Evolutionary conservation across 2,797 vertebrate species (phyloP).

Genomic region (Eurystomus glaucurus): DNA sequence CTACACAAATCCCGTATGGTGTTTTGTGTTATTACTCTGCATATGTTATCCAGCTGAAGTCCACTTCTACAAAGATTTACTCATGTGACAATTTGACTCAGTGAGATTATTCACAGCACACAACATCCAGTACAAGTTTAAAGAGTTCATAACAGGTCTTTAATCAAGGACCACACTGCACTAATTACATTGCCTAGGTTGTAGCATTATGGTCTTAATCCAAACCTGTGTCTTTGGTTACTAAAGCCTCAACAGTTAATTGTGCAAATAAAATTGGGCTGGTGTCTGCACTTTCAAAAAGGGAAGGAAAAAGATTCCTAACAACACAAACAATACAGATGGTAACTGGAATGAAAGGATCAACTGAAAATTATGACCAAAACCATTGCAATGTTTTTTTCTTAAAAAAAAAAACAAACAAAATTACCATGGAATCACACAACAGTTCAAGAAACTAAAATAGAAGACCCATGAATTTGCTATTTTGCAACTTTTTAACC

Average conservation of each 20-base stretch:
- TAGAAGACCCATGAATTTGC: accelerated
- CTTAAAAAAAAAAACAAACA: not conserved
- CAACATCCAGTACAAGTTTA: not conserved
- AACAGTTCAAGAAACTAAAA: not conserved
- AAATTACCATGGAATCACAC: not conserved
- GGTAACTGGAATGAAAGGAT: not conserved
- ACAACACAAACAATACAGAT: not conserved
- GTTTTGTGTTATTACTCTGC: not conserved
- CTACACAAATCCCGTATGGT: not conserved
- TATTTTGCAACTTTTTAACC: not conserved
- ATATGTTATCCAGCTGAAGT: not conserved
- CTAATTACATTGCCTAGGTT: not conserved
- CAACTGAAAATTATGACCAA: not conserved
- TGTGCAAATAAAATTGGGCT: not conserved
- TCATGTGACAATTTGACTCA: not conserved
- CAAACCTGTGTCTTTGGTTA: not conserved
- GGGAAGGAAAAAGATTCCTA: not conserved
- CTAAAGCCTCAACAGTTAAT: not conserved
- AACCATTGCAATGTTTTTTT: accelerated
- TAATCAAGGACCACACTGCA: not conserved
- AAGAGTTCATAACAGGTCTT: not conserved
- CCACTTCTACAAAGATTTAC: not conserved
- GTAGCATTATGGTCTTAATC: not conserved
- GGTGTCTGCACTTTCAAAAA: not conserved
- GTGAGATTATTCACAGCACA: not conserved